These are phyloP conservation scores for Cydia fagiglandana DNA, from an alignment of 1,140 invertebrate species.

Conservation along the genomic window DNA sequence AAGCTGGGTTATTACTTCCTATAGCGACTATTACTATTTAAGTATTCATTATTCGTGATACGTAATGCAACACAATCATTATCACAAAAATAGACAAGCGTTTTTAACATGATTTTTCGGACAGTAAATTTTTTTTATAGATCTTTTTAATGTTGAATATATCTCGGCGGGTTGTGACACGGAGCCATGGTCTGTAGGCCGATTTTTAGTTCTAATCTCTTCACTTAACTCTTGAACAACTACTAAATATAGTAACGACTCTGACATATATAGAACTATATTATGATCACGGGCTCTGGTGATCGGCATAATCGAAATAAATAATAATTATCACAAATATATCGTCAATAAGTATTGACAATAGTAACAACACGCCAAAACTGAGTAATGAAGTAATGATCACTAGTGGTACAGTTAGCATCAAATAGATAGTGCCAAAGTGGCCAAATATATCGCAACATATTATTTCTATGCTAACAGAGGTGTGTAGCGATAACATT, in stretches of 20 bases:
- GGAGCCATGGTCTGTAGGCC: not conserved
- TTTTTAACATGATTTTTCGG: not conserved
- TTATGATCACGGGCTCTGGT: not conserved
- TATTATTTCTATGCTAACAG: too few species aligned
- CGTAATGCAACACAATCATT: slow-evolving; percentile 1
- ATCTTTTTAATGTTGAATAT: slow-evolving; percentile 1
- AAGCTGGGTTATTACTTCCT: not conserved
- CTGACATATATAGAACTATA: not conserved
- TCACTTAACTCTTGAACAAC: slow-evolving; percentile 17
- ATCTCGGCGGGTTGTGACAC: slow-evolving; percentile 6
- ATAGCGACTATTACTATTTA: not conserved
- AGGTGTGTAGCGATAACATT: too few species aligned
- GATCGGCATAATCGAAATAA: not conserved
- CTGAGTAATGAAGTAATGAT: too few species aligned
- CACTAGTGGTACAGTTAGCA: too few species aligned
- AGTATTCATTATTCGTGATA: not conserved
- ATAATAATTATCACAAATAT: not conserved
- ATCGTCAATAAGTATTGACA: too few species aligned
- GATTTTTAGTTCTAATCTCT: not conserved
- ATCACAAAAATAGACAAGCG: slow-evolving; percentile 2
- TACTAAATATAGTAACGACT: slow-evolving; percentile 12
- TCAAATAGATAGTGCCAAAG: too few species aligned
- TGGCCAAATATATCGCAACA: too few species aligned
- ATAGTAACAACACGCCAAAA: too few species aligned
- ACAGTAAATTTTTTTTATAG: not conserved